phyloP scores from a whole-genome alignment of 2,797 vertebrate species.

The Decapterus maruadsi region DNA sequence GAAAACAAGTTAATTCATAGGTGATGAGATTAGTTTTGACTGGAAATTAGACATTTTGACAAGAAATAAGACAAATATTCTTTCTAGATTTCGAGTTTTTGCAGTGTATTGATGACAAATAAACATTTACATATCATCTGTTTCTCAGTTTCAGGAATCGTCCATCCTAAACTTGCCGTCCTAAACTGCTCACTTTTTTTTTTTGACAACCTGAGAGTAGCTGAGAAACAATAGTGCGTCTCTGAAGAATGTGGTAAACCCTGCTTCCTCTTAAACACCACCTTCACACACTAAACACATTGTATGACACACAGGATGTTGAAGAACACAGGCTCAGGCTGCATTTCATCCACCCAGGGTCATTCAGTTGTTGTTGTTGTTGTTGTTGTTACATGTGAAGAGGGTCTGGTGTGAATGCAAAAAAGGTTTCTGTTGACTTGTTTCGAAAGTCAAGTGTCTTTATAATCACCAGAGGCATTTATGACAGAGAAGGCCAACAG shows the following conservation, averaged over 20 bases:
- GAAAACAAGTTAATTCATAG: no score
- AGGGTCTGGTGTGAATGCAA: not conserved
- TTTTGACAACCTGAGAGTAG: slow-evolving; percentile 3
- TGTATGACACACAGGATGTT: not conserved
- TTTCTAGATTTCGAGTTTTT: no score
- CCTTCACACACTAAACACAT: slow-evolving; percentile 19
- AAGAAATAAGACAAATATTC: no score
- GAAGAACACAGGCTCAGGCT: not conserved
- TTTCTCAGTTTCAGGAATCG: not conserved
- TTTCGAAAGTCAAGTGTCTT: slow-evolving; percentile 16
- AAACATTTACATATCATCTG: not conserved
- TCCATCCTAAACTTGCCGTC: not conserved
- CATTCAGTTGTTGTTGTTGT: not conserved
- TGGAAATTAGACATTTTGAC: no score
- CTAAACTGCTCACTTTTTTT: not conserved
- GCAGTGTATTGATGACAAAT: not conserved
- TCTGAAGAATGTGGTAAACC: slow-evolving; percentile 11
- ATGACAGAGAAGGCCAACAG: not conserved
- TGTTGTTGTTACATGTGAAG: not conserved
- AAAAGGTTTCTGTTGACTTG: not conserved
- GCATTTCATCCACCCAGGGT: not conserved
- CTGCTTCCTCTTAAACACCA: slow-evolving; percentile 1
- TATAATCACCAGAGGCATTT: no score
- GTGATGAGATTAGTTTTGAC: no score
- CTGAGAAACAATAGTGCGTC: not conserved